Base-by-base conservation (phyloP, 2,113 vertebrate genomes). In the Eretmochelys imbricata region DNA sequence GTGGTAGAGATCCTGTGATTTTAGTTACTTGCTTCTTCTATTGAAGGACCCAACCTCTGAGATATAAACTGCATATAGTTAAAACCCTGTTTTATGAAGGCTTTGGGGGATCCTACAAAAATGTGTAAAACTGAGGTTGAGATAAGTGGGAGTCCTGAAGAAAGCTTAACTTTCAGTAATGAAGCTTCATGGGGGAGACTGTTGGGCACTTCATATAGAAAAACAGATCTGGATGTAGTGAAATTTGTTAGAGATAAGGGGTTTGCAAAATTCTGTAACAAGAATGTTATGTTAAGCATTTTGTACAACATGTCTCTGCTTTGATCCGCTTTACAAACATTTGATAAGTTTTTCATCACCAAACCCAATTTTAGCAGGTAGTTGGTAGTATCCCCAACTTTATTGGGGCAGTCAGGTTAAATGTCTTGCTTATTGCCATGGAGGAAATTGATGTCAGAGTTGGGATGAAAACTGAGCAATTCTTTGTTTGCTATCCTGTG, bases 201-300 rank as follows among this genome's bases (percentile, higher is more conserved):
- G 16, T 69, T 76, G 42, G 75, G 53, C 10, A 10, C 6, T 89
- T 48, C 38, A 86, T 55, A 51, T 50, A 42, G 85, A 88, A 46
- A 11, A 3, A 8, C 80, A 82, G 55, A 94, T 54, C 2, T 50
- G 69, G 46, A 84, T 5, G 42, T n/a, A 46, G 8, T 87, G 55
- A 75, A 79, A 82, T 78, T 75, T 55, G 14, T 53, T 25, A 48
- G n/a, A 76, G 5, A 65, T 38, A 22, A 62, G 12, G 48, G 35
- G n/a, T 75, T 84, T 2, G 1, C 78, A 55, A 89, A 92, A 83
- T 72, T 9, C 16, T 90, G 14, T 16, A 79, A 10, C 46, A 22
- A 89, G 42, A 91, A 46, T 22, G 4, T 14, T 29, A 80, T 46
- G 9, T 12, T 76, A 65, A n/a, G 1, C 0, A 0, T 85, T 87